Percentiles rank a stretch among this genome's conserved stretches.
These are phyloP conservation scores for Mycalesis mineus DNA, from an alignment of 2,888 invertebrate species.

Conservation along the genomic window DNA sequence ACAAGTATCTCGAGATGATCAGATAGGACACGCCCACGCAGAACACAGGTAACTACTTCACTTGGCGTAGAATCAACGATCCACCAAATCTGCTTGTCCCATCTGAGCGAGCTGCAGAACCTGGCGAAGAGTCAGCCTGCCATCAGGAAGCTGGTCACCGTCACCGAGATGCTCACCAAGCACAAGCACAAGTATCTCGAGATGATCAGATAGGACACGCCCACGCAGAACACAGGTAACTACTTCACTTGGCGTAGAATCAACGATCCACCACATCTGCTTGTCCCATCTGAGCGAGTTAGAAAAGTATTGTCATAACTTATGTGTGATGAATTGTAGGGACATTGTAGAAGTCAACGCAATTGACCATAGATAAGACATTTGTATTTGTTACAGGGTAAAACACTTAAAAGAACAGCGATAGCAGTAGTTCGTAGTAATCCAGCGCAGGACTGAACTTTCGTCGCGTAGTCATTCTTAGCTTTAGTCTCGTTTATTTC, in stretches of 20 bases:
- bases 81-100: constrained; percentile 97
- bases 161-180: constrained; percentile 97
- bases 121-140: constrained; percentile 89
- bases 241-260: not conserved
- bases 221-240: constrained; percentile 47
- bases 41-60: constrained; percentile 45
- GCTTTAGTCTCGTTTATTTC: constrained; percentile 53
- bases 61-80: constrained; percentile 75
- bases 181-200: constrained; percentile 98
- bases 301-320: too few relatives aligned
- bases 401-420: constrained; percentile 38
- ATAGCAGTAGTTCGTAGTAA: constrained; percentile 40
- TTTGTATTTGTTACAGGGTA: constrained; percentile 56
- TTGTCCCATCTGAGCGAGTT: constrained; percentile 93
- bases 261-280: constrained; percentile 97
- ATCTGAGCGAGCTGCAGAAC: constrained; percentile 90
- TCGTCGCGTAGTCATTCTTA: constrained; percentile 64
- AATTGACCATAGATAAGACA: too few relatives aligned
- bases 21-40: constrained; percentile 67
- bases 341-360: too few relatives aligned
- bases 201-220: constrained; percentile 85
- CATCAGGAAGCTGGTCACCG: constrained; percentile 94
- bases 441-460: constrained; percentile 42
- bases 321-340: too few relatives aligned
- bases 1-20: constrained; percentile 97